phyloP scores from a whole-genome alignment of 2,888 invertebrate species.

The Dinocampus coccinellae region DNA sequence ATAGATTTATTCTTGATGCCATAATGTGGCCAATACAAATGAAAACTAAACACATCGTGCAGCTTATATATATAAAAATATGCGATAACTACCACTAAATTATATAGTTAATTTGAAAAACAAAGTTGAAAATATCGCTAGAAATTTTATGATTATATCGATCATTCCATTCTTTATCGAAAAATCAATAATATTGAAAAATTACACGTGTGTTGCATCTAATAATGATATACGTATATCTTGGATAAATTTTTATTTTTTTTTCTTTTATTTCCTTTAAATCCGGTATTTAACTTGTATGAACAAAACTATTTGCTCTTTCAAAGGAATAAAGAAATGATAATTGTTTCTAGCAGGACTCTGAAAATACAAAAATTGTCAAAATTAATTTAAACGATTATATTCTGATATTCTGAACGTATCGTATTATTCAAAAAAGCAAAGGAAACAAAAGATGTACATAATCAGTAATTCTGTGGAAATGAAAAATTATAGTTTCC shows the following conservation, averaged over 20 bases:
- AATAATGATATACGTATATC: no score
- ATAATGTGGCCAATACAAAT: constrained; percentile 43
- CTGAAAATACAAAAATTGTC: background rate
- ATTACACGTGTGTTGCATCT: constrained; percentile 58
- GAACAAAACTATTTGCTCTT: no score
- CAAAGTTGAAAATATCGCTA: constrained; percentile 57
- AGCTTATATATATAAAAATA: constrained; percentile 39
- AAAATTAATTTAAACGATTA: background rate
- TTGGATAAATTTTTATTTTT: no score
- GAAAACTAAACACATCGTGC: constrained; percentile 43
- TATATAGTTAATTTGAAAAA: constrained; percentile 53
- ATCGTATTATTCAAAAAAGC: constrained; percentile 50
- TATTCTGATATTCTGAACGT: background rate
- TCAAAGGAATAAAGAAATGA: no score
- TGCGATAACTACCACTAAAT: constrained; percentile 35
- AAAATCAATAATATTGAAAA: constrained; percentile 49
- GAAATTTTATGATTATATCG: constrained; percentile 62
- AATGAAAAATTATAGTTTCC: background rate
- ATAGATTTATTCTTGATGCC: constrained; percentile 4
- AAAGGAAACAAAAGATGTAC: constrained; percentile 20
- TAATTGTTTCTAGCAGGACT: background rate
- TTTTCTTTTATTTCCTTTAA: no score
- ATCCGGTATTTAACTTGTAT: no score
- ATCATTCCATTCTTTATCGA: constrained; percentile 59
- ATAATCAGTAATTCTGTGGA: constrained; percentile 21